Evolutionary conservation across 1,140 invertebrate genomes (phyloP), one percentile per base, ranked within the genome.

Genomic region (Drosophila biarmipes): DNA sequence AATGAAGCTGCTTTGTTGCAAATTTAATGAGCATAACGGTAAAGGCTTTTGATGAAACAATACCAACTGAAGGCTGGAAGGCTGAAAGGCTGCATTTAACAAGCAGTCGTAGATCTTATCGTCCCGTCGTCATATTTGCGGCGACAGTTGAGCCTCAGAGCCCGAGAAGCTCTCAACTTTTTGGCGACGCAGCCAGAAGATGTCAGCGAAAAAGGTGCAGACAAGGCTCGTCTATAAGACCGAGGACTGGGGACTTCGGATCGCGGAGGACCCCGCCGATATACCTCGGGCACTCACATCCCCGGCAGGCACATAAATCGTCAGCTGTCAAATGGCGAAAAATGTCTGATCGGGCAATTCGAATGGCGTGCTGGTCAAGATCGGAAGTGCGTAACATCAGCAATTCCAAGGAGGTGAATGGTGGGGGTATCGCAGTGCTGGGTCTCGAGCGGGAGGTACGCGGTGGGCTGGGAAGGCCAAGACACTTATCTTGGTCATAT

Each of bases 21-120:
- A 67, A 77, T 84, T 90, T 90, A 90, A 90, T 87, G 87, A 90
- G 82, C 81, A 90, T 90, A 90, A 90, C 86, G 87, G 87, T 90
- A 73, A 84, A 87, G 52, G 75, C 62, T 87, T 89, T 89, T 89
- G 84, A 89, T 89, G 85, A 89, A 89, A 89, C 79, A 89, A 89
- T 84, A 89, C 84, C 24, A 78, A 78, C 55, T 69, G 59, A 71
- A 63, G 42, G 54, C 46, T 35, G 69, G 69, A 52, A 45, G 43
- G 24, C 42, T 21, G 38, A 56, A 48, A 56, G 51, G 43, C 52
- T 71, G 77, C 66, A 75, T 62, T 73, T 89, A 87, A 87, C 82
- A 87, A 89, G 82, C 78, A 67, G 74, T 84, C 82, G 82, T 77
- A 73, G 84, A 89, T 89, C 84, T 89, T 89, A 89, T 89, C 84